Conservation (phyloP, 2,113 vertebrate genomes). For the Ariopsis seemanni region DNA sequence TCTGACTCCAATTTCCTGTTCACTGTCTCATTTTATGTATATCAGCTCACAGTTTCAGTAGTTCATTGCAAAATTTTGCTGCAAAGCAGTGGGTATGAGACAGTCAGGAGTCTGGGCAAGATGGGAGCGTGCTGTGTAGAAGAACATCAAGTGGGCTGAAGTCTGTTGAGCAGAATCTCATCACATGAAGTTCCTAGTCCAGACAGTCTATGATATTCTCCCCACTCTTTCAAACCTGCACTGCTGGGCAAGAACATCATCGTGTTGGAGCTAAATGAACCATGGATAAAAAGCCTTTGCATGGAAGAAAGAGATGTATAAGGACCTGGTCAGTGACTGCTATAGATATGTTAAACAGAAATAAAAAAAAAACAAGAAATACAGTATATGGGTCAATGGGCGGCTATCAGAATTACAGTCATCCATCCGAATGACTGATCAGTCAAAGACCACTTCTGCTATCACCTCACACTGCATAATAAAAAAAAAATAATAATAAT, state of each 20-base stretch:
- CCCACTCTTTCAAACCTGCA: neutral
- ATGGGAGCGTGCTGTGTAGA: neutral
- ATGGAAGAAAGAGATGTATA: neutral
- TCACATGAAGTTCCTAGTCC: neutral
- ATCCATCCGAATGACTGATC: neutral
- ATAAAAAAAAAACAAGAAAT: neutral
- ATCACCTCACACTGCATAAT: neutral
- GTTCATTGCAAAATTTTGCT: neutral
- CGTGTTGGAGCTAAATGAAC: neutral
- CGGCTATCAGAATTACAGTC: neutral
- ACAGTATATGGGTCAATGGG: neutral
- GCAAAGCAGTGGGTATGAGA: neutral
- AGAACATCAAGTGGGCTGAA: neutral
- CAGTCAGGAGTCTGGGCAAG: neutral
- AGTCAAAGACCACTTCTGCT: neutral
- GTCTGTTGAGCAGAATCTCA: neutral
- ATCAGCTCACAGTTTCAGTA: neutral
- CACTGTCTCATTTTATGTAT: neutral
- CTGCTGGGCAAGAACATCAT: neutral
- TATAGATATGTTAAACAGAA: neutral
- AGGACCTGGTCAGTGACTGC: neutral
- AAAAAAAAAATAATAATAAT: neutral
- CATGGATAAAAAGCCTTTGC: neutral
- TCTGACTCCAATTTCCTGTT: neutral
- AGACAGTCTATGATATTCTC: constrained; percentile 2